Evolutionary conservation across 2,797 vertebrate species (phyloP).

Genomic region (Columba guinea): DNA sequence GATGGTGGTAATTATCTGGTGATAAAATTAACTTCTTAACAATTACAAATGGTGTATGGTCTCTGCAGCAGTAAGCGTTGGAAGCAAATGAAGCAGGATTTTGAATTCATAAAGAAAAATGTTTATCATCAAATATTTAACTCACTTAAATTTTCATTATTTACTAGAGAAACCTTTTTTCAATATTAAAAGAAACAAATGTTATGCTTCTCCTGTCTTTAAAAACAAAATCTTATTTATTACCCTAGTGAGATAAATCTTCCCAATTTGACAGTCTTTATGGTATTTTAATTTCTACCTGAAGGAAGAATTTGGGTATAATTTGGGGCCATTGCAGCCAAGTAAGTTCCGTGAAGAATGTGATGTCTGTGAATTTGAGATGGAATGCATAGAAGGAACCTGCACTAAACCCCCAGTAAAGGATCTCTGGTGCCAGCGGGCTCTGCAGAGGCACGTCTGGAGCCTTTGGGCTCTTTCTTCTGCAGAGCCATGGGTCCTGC

Average conservation of each 20-base stretch:
- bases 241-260: neutral
- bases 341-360: accelerated
- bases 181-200: neutral
- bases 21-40: conserved; percentile 17
- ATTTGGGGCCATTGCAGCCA: neutral
- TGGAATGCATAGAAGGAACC: neutral
- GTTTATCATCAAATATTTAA: conserved; percentile 8
- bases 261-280: neutral
- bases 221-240: neutral
- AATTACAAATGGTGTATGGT: neutral
- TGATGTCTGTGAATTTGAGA: neutral
- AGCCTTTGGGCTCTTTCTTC: neutral
- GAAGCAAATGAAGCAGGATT: neutral
- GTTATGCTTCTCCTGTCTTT: neutral
- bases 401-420: neutral
- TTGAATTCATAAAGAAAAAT: conserved; percentile 11
- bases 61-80: neutral
- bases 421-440: neutral
- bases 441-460: too few relatives aligned
- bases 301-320: neutral
- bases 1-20: conserved; percentile 10
- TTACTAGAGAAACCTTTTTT: neutral
- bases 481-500: too few relatives aligned
- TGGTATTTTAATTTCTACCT: neutral
- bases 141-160: neutral